Evolutionary conservation across 2,797 vertebrate species (phyloP).

Genomic region (Manis pentadactyla): DNA sequence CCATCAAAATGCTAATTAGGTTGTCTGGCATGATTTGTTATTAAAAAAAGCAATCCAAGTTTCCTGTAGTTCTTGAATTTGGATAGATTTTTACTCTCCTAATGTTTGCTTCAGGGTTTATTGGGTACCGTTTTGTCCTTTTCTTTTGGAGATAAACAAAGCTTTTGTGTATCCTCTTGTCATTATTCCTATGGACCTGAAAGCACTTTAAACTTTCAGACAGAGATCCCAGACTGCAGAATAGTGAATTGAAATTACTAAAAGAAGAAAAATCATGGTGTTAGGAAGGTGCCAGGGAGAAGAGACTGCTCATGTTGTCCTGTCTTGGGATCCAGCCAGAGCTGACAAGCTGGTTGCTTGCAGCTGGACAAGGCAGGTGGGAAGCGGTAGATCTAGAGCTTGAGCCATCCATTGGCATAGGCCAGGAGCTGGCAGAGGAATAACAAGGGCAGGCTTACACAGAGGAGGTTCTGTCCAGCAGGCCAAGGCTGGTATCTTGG

Average conservation of each 20-base stretch:
- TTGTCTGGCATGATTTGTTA: slow-evolving; percentile 79
- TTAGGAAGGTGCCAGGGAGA: background rate
- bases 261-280: background rate
- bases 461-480: background rate
- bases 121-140: background rate
- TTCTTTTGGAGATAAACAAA: slow-evolving; percentile 38
- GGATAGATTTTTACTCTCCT: slow-evolving; percentile 29
- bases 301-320: slow-evolving; percentile 8
- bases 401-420: background rate
- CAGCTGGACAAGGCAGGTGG: background rate
- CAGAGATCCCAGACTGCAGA: background rate
- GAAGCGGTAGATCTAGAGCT: background rate
- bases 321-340: background rate
- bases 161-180: background rate
- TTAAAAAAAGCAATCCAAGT: slow-evolving; percentile 63
- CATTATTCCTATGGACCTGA: background rate
- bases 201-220: background rate
- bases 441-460: background rate
- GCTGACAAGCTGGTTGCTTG: background rate
- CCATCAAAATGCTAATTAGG: slow-evolving; percentile 80
- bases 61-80: slow-evolving; percentile 71
- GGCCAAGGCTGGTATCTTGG: background rate
- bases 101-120: background rate
- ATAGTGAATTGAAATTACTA: background rate
- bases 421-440: background rate